Conservation (phyloP, 2,888 invertebrate species). For the Drosophila formosana region DNA sequence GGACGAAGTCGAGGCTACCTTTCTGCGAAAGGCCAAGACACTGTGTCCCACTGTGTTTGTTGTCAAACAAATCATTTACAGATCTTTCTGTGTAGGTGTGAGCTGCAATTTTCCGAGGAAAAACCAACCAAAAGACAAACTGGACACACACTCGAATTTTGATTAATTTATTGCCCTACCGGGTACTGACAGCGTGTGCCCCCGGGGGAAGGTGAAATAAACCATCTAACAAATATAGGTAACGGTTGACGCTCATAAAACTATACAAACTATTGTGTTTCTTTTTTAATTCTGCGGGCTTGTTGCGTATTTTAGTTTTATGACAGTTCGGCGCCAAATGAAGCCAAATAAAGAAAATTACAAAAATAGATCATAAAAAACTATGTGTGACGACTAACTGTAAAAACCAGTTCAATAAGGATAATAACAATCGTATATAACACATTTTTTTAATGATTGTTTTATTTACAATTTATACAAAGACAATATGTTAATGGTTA, state of each 20-base stretch:
- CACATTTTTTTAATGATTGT: no score
- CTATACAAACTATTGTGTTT: slow-evolving; percentile 12
- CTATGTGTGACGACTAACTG: slow-evolving; percentile 1
- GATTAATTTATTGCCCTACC: slow-evolving; percentile 72
- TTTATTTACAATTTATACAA: no score
- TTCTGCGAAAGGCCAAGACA: slow-evolving; percentile 58
- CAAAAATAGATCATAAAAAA: slow-evolving; percentile 13
- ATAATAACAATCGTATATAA: background rate
- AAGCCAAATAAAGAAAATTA: slow-evolving; percentile 11
- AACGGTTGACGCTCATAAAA: slow-evolving; percentile 60
- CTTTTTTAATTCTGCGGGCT: slow-evolving; percentile 25
- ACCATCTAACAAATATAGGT: slow-evolving; percentile 18
- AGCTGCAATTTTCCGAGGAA: slow-evolving; percentile 69
- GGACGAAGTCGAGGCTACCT: slow-evolving; percentile 39
- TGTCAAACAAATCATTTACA: slow-evolving; percentile 79
- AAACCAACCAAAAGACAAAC: slow-evolving; percentile 44
- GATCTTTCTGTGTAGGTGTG: slow-evolving; percentile 71
- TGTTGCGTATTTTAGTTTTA: slow-evolving; percentile 10
- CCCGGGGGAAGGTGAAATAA: slow-evolving; percentile 28
- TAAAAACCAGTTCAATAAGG: slow-evolving; percentile 11
- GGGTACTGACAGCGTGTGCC: slow-evolving; percentile 16
- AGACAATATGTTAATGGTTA: no score
- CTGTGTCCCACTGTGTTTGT: slow-evolving; percentile 66
- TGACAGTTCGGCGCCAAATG: slow-evolving; percentile 22
- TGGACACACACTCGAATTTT: slow-evolving; percentile 56